Evolutionary conservation across 2,888 invertebrate genomes (phyloP).

Genomic region (Aspidapion aeneum): DNA sequence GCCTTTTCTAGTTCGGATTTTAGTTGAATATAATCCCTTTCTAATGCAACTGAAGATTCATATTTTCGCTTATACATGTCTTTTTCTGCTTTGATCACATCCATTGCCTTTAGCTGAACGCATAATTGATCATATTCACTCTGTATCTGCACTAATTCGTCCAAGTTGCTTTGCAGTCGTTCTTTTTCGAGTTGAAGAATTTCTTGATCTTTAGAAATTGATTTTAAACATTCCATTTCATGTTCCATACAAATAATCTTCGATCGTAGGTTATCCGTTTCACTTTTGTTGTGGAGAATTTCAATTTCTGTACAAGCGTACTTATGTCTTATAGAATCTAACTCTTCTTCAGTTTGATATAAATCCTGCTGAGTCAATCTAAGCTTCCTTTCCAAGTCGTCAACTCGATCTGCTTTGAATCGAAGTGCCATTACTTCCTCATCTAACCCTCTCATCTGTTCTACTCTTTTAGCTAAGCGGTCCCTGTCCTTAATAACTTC

Average conservation of each 20-base stretch:
- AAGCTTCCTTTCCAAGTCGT: slow-evolving; percentile 37
- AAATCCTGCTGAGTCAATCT: slow-evolving; percentile 23
- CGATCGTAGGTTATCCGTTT: slow-evolving; percentile 34
- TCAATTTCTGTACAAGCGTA: slow-evolving; percentile 31
- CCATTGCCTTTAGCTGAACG: slow-evolving; percentile 36
- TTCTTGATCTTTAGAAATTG: slow-evolving; percentile 35
- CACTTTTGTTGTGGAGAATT: slow-evolving; percentile 28
- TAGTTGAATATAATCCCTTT: slow-evolving; percentile 38
- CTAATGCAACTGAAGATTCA: slow-evolving; percentile 37
- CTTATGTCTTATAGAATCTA: slow-evolving; percentile 27
- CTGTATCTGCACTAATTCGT: slow-evolving; percentile 38
- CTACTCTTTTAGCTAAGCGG: slow-evolving; percentile 35
- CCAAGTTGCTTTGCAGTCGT: slow-evolving; percentile 30
- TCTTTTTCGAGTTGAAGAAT: slow-evolving; percentile 41
- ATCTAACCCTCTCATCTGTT: slow-evolving; percentile 32
- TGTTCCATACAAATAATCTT: slow-evolving; percentile 33
- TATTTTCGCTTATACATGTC: slow-evolving; percentile 44
- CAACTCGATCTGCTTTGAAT: slow-evolving; percentile 28
- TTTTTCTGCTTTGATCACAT: slow-evolving; percentile 41
- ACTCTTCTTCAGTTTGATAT: slow-evolving; percentile 27
- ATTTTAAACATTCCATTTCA: slow-evolving; percentile 37
- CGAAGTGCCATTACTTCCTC: slow-evolving; percentile 30
- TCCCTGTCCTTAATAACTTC: slow-evolving; percentile 33
- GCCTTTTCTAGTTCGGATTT: slow-evolving; percentile 38
- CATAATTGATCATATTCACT: slow-evolving; percentile 39